Base-by-base conservation (phyloP, 2,113 vertebrate species). In the Epinephelus cyanopodus region DNA sequence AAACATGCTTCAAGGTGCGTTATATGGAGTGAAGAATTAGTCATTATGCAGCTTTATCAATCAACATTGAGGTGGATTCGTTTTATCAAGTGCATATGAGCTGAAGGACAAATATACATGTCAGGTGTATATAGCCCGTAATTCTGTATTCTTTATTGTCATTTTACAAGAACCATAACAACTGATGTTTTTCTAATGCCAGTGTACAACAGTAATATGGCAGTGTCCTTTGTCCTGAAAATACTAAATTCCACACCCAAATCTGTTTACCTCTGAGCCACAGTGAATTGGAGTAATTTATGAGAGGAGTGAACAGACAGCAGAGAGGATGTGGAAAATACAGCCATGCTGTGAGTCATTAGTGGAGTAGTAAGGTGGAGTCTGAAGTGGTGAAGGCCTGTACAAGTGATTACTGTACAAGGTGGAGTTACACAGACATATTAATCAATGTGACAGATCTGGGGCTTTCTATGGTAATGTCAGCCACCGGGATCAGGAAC, bases 401-500 rank as follows among this genome's bases (percentile, higher is more conserved):
- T 95, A 95, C 95, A 93, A 96, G 95, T 95, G 96, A 96, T 97
- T 96, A 96, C 96, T 96, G 95, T 96, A 97, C 94, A 74, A 96
- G 95, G 95, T 95, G 93, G 94, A 96, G 95, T 96, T 95, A 96
- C 96, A 96, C 95, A 96, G 95, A 96, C 95, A 95, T 95, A 98
- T 97, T 96, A 96, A 97, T 98, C 97, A 97, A 95, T 95, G 91
- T 97, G 97, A 98, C 97, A 97, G 96, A 97, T 97, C 95, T 97
- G 95, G 97, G 97, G 93, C 96, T 94, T 96, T 96, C 94, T 95
- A 97, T 96, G 96, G 94, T 96, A 97, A 96, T 96, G 77, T 78
- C 82, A 89, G 92, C 94, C 94, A 93, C 94, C 93, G 58, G 95
- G 95, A 94, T 95, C 54, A 69, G 25, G 14, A 69, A 63, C 68